phyloP scores from a whole-genome alignment of 2,113 vertebrate genomes.

The Formicarius rufipectus region DNA sequence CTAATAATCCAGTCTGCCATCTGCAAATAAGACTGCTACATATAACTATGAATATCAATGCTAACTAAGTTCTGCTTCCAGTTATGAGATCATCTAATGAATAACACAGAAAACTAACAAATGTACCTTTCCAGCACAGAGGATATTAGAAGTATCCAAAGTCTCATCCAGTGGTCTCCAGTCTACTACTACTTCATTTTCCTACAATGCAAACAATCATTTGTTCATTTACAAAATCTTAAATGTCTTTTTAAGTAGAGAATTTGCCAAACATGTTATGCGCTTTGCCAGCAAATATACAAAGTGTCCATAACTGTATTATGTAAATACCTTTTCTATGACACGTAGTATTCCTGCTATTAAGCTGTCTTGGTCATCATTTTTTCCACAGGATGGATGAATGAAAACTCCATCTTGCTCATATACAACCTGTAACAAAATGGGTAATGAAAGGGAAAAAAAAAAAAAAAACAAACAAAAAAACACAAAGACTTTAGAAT shows the following conservation, averaged over 20 bases:
- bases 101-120: background rate
- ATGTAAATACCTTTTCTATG: constrained; percentile 86
- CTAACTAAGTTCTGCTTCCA: background rate
- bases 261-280: background rate
- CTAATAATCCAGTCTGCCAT: background rate
- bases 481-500: background rate
- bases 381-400: constrained; percentile 84
- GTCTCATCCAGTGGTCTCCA: constrained; percentile 90
- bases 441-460: background rate
- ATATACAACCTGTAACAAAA: constrained; percentile 81
- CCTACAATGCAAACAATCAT: constrained; percentile 71
- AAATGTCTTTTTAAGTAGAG: background rate
- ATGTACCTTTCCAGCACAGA: constrained; percentile 92
- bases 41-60: background rate
- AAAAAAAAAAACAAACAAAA: no score
- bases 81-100: background rate
- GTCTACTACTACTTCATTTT: constrained; percentile 89
- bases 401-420: constrained; percentile 94
- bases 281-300: background rate
- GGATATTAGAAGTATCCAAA: constrained; percentile 90
- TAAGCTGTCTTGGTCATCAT: constrained; percentile 84
- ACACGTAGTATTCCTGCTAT: constrained; percentile 86
- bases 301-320: background rate
- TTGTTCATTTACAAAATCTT: background rate
- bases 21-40: background rate